phyloP scores from a whole-genome alignment of 2,888 invertebrate genomes.

The Eupithecia tripunctaria region DNA sequence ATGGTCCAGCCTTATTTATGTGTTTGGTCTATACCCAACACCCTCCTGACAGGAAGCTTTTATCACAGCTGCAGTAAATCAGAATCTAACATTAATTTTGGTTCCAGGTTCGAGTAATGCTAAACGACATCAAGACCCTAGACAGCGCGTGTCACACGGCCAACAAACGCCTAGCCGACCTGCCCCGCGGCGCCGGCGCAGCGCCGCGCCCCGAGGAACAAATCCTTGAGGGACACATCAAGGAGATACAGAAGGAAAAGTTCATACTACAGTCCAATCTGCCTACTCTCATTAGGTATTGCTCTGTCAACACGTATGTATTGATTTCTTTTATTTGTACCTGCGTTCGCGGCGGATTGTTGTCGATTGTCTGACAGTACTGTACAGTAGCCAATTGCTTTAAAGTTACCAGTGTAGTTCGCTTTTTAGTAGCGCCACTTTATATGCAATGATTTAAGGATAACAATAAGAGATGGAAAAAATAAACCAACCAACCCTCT shows the following conservation, averaged over 20 bases:
- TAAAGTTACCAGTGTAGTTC: too few species aligned
- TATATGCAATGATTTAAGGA: too few species aligned
- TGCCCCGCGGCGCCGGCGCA: constrained; percentile 74
- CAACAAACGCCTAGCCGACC: constrained; percentile 89
- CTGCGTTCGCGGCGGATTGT: constrained; percentile 20
- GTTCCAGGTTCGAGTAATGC: constrained; percentile 90
- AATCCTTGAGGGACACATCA: constrained; percentile 90
- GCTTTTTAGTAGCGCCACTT: too few species aligned
- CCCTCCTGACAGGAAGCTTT: too few species aligned
- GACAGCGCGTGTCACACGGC: constrained; percentile 95
- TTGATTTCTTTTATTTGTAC: constrained; percentile 31
- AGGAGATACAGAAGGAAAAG: constrained; percentile 93
- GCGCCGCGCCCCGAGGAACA: constrained; percentile 89
- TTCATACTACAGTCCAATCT: constrained; percentile 91
- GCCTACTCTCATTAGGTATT: constrained; percentile 88
- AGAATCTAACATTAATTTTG: not conserved
- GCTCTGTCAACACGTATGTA: constrained; percentile 50
- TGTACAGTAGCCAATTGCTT: not conserved
- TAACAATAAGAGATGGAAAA: too few species aligned
- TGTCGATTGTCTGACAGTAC: constrained; percentile 14
- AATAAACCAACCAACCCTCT: too few species aligned
- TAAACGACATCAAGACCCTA: constrained; percentile 95
- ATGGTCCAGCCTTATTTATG: too few species aligned
- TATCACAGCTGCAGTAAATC: not conserved
- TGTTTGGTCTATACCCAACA: too few species aligned